Conservation (phyloP, 2,113 vertebrate species). For the Gobio gobio region DNA sequence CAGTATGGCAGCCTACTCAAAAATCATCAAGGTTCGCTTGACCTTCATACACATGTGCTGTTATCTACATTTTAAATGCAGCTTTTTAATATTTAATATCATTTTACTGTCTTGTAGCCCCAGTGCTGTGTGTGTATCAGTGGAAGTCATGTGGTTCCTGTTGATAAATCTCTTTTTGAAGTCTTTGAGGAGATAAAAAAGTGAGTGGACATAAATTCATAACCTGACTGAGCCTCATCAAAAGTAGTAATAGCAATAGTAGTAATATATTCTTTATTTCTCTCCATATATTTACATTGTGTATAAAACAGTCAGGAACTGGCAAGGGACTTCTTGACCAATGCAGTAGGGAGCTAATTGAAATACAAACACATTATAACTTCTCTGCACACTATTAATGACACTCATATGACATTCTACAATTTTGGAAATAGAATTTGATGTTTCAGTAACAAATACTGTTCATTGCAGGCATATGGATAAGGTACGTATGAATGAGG, state of each 20-base stretch:
- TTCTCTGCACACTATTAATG: neutral
- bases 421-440: neutral
- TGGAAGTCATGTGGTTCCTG: conserved; percentile 40
- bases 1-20: conserved; percentile 59
- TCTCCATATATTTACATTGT: neutral
- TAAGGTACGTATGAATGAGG: conserved; percentile 48
- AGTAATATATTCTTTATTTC: neutral
- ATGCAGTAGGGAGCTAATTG: neutral
- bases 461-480: conserved; percentile 33
- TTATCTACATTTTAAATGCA: neutral
- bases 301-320: too few relatives aligned
- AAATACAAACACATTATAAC: neutral
- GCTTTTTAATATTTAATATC: neutral
- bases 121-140: conserved; percentile 72
- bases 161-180: fast-evolving
- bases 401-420: neutral
- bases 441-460: neutral
- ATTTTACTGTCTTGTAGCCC: conserved; percentile 65
- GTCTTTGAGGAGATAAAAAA: fast-evolving
- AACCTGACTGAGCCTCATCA: neutral
- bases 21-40: conserved; percentile 58
- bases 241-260: too few relatives aligned
- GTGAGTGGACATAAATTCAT: conserved; percentile 55
- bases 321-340: too few relatives aligned
- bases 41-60: neutral